Conservation (phyloP, 35 echinoderm and acorn worm species). For the Ophioderma brevispina region DNA sequence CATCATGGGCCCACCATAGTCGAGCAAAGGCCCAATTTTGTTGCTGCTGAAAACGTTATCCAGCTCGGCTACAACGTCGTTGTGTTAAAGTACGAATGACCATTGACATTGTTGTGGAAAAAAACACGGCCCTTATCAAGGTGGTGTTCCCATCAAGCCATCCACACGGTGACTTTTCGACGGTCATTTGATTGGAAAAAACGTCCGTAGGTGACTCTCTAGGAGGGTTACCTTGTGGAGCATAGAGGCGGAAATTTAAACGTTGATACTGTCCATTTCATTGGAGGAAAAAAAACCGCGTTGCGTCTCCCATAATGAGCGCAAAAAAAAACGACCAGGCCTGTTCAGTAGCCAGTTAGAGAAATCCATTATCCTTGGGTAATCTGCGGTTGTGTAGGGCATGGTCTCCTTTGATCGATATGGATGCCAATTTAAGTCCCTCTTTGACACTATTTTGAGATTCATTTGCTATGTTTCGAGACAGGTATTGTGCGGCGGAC, state of each 20-base stretch:
- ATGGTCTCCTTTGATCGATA: background rate
- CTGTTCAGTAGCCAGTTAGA: background rate
- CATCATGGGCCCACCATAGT: slow-evolving; percentile 43
- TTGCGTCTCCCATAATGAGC: slow-evolving; percentile 2
- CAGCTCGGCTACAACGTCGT: slow-evolving; percentile 13
- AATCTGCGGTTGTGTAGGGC: background rate
- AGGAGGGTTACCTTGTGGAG: background rate
- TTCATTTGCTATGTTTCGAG: background rate
- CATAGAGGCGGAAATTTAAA: background rate
- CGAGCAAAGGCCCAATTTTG: background rate
- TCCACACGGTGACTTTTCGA: background rate
- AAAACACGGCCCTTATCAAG: slow-evolving; percentile 1
- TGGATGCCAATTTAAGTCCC: slow-evolving; percentile 7
- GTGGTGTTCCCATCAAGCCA: background rate
- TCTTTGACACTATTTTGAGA: background rate
- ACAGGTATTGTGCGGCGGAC: background rate
- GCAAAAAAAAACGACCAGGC: background rate
- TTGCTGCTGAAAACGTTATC: background rate
- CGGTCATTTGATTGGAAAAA: background rate
- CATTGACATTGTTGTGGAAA: background rate
- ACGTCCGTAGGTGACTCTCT: background rate
- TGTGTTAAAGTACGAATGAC: background rate
- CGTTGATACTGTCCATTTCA: slow-evolving; percentile 1
- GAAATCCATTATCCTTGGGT: background rate
- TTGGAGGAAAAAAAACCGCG: slow-evolving; percentile 17